phyloP scores from a whole-genome alignment of 2,113 vertebrate species.

The Pelecanoides urinatrix region DNA sequence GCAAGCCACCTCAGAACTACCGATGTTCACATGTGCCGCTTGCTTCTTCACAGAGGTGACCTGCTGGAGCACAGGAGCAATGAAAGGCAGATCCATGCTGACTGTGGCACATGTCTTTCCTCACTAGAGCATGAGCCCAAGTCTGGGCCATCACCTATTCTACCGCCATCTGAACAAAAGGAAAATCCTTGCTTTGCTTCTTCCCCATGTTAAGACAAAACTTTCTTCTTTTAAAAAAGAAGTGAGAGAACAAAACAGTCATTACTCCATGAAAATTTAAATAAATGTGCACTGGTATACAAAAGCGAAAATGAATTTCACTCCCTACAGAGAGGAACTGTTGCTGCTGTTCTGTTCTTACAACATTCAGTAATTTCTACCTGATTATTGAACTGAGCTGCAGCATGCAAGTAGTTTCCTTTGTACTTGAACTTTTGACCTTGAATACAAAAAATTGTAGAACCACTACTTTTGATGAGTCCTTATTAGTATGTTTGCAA shows the following conservation, averaged over 20 bases:
- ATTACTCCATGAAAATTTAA: background rate
- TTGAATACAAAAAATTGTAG: background rate
- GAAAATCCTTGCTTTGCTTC: background rate
- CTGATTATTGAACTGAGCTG: background rate
- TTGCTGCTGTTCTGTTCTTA: background rate
- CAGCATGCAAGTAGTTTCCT: background rate
- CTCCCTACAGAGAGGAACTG: background rate
- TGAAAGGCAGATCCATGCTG: background rate
- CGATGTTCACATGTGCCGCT: background rate
- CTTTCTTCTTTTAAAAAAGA: background rate
- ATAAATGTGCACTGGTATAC: background rate
- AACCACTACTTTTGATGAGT: background rate
- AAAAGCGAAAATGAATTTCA: background rate
- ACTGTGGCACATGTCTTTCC: background rate
- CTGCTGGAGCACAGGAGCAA: background rate
- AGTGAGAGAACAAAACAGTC: background rate
- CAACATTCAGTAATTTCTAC: background rate
- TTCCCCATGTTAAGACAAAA: background rate
- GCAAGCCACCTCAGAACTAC: background rate
- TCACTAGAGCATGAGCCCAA: background rate
- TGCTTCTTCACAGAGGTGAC: background rate
- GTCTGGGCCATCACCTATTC: background rate
- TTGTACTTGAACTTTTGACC: background rate
- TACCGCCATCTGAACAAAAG: background rate
- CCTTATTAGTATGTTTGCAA: background rate